phyloP scores from a whole-genome alignment of 2,797 vertebrate species.

The Carcharodon carcharias region DNA sequence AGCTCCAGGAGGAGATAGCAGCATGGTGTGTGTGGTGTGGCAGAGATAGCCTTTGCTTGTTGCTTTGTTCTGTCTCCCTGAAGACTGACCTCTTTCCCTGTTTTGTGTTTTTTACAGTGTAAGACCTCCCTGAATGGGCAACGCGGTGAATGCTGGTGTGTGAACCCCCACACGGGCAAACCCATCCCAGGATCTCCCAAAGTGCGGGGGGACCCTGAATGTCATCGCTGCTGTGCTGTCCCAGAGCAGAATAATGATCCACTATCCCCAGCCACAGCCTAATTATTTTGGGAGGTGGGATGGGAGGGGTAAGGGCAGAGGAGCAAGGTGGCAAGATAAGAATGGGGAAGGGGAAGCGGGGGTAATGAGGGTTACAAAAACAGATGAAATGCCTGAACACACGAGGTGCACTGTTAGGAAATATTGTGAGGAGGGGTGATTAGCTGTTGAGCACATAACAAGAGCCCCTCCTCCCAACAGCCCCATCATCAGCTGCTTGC shows the following conservation, averaged over 20 bases:
- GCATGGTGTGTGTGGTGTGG: no score
- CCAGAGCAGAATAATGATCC: conserved; percentile 46
- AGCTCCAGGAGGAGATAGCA: background rate
- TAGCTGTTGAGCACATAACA: background rate
- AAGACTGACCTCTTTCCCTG: conserved; percentile 34
- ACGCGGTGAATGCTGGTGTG: conserved; percentile 93
- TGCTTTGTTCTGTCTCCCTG: background rate
- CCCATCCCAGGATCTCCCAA: conserved; percentile 72
- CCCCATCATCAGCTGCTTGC: background rate
- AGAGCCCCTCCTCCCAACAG: no score
- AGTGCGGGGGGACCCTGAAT: conserved; percentile 85
- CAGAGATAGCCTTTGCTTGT: background rate
- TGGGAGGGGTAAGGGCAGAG: background rate
- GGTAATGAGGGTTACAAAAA: background rate
- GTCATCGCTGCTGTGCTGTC: conserved; percentile 74
- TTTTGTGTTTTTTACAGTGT: conserved; percentile 67
- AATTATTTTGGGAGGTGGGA: background rate
- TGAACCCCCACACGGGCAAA: conserved; percentile 80
- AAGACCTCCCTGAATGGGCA: conserved; percentile 93
- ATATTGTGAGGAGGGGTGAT: background rate
- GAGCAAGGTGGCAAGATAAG: background rate
- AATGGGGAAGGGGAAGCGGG: background rate
- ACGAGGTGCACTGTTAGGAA: background rate
- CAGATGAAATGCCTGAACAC: background rate
- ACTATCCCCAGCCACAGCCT: background rate